These are phyloP conservation scores for Platyscapa corneri DNA, from an alignment of 1,140 invertebrate genomes.

Conservation along the genomic window DNA sequence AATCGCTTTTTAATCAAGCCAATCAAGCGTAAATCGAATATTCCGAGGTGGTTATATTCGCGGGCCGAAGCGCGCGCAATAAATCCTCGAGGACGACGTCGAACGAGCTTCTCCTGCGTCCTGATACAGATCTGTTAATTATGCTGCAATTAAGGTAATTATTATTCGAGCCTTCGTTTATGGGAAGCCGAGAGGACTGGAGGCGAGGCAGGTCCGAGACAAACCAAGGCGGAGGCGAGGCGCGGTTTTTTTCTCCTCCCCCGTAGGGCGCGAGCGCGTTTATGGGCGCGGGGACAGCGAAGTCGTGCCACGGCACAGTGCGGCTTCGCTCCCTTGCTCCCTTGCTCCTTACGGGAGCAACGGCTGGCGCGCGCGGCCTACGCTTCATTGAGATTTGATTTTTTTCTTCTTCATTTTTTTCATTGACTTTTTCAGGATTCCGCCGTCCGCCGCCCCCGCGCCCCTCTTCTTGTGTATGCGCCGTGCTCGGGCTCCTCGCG, in stretches of 20 bases:
- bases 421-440: slow-evolving; percentile 40
- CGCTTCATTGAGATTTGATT: slow-evolving; percentile 5
- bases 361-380: background rate
- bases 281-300: slow-evolving; percentile 27
- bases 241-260: slow-evolving; percentile 26
- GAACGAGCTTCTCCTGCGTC: slow-evolving; percentile 25
- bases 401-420: too few species aligned
- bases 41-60: slow-evolving; percentile 17
- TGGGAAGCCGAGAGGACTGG: background rate
- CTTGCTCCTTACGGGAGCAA: too few species aligned
- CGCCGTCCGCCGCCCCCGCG: background rate
- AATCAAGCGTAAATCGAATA: slow-evolving; percentile 51
- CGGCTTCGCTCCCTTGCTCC: background rate
- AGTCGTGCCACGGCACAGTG: slow-evolving; percentile 42
- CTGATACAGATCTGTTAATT: slow-evolving; percentile 52
- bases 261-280: background rate
- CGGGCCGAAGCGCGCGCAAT: slow-evolving; percentile 26
- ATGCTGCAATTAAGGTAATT: slow-evolving; percentile 53
- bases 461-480: slow-evolving; percentile 2
- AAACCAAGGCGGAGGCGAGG: background rate
- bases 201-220: background rate
- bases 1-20: slow-evolving; percentile 50
- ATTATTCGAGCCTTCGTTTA: slow-evolving; percentile 41
- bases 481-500: background rate
- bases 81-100: slow-evolving; percentile 36